Conservation (phyloP, 2,113 vertebrate species). For the Elgaria multicarinata region DNA sequence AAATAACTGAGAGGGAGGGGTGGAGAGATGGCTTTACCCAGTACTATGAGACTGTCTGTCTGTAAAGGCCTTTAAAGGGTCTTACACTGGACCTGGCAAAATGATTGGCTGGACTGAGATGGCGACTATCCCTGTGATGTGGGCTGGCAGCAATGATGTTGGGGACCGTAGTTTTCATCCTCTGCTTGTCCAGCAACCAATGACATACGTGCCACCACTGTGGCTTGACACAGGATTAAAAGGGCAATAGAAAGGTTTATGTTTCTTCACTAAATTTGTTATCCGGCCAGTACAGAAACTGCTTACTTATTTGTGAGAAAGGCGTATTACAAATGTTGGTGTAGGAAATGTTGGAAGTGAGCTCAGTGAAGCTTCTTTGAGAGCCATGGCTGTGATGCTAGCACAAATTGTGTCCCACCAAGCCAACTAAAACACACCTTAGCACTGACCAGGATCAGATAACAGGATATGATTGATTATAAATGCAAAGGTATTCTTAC, state of each 20-base stretch:
- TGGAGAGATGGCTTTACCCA: background rate
- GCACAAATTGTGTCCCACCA: background rate
- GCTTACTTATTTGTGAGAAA: background rate
- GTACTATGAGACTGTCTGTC: too few species aligned
- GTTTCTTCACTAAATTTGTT: background rate
- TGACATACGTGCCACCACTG: background rate
- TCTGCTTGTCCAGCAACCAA: background rate
- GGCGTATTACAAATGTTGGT: background rate
- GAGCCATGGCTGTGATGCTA: background rate
- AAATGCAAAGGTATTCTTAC: background rate
- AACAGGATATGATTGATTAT: background rate
- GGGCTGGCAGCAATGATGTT: background rate
- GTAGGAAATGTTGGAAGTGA: background rate
- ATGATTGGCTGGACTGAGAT: background rate
- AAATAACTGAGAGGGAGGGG: background rate
- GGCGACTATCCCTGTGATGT: background rate
- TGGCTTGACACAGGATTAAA: background rate
- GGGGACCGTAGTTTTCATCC: background rate
- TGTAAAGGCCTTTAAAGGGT: too few species aligned
- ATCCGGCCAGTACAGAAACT: background rate
- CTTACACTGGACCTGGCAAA: too few species aligned
- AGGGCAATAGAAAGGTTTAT: background rate
- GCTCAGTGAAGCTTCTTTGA: background rate
- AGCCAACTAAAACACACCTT: background rate
- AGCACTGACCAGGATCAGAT: background rate